phyloP scores from a whole-genome alignment of 2,797 vertebrate species.

The Betta splendens region DNA sequence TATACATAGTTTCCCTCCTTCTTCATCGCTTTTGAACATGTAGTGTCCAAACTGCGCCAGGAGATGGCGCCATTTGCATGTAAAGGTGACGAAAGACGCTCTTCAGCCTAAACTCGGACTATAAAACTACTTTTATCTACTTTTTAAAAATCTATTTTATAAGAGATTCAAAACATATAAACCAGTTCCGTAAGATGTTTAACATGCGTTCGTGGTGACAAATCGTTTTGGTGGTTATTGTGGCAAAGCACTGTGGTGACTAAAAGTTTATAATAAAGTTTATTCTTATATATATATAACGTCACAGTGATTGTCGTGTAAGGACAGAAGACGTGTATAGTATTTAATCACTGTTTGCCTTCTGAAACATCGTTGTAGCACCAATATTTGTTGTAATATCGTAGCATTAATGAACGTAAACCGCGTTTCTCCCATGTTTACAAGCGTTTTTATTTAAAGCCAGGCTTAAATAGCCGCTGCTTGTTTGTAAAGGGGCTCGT shows the following conservation, averaged over 20 bases:
- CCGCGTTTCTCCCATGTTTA: background rate
- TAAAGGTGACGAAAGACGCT: background rate
- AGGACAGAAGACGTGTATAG: background rate
- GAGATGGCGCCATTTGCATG: slow-evolving; percentile 22
- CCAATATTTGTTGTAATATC: no score
- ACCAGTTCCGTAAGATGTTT: background rate
- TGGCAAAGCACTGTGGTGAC: background rate
- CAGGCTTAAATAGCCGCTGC: slow-evolving; percentile 3
- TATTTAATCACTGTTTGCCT: background rate
- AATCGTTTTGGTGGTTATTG: background rate
- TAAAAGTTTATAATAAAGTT: no score
- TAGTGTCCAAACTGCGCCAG: slow-evolving; percentile 17
- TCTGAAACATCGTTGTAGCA: background rate
- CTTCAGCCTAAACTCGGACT: no score
- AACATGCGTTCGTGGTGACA: background rate
- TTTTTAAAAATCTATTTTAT: background rate
- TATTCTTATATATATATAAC: background rate
- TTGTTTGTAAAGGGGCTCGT: slow-evolving; percentile 23
- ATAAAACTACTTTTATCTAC: background rate
- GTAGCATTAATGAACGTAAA: background rate
- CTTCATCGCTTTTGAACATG: background rate
- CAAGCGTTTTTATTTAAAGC: slow-evolving; percentile 1
- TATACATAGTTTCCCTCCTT: no score
- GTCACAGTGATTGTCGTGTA: background rate
- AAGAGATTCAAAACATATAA: background rate